Evolutionary conservation across 2,888 invertebrate species (phyloP).

Genomic region (Nomada lathburiana): DNA sequence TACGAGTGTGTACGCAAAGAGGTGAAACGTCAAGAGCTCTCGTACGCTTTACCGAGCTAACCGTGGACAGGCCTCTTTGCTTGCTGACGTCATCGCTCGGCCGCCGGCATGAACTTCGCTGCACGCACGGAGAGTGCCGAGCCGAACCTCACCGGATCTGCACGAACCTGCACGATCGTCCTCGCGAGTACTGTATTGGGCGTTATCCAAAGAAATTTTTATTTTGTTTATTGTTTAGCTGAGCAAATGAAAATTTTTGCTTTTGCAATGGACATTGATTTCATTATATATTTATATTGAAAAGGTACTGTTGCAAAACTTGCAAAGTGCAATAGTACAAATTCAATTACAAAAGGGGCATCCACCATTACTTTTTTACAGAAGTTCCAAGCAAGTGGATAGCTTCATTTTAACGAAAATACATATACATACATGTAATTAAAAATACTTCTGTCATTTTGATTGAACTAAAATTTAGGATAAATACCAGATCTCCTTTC

Average conservation of each 20-base stretch:
- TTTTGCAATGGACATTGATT: background rate
- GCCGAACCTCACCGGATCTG: slow-evolving; percentile 60
- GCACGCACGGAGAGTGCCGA: slow-evolving; percentile 58
- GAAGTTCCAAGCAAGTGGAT: background rate
- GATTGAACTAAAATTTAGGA: background rate
- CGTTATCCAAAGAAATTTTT: slow-evolving; percentile 57
- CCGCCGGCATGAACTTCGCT: slow-evolving; percentile 71
- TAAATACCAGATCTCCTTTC: background rate
- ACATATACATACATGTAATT: background rate
- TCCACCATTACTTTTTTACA: background rate
- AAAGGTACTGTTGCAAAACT: background rate
- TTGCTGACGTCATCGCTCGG: slow-evolving; percentile 72
- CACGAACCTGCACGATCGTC: slow-evolving; percentile 67
- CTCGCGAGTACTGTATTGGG: slow-evolving; percentile 42
- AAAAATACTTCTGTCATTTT: background rate
- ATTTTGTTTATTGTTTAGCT: slow-evolving; percentile 23
- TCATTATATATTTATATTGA: background rate
- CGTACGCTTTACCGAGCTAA: slow-evolving; percentile 52
- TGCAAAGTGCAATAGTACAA: background rate
- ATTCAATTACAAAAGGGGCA: background rate
- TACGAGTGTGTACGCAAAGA: slow-evolving; percentile 32
- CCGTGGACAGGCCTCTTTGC: slow-evolving; percentile 68
- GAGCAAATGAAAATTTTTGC: background rate
- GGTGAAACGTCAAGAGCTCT: slow-evolving; percentile 58
- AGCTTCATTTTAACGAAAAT: background rate